Percentiles rank a stretch among this genome's conserved stretches.
Conservation (phyloP, 1,140 invertebrate genomes). For the Pentalonia nigronervosa region DNA sequence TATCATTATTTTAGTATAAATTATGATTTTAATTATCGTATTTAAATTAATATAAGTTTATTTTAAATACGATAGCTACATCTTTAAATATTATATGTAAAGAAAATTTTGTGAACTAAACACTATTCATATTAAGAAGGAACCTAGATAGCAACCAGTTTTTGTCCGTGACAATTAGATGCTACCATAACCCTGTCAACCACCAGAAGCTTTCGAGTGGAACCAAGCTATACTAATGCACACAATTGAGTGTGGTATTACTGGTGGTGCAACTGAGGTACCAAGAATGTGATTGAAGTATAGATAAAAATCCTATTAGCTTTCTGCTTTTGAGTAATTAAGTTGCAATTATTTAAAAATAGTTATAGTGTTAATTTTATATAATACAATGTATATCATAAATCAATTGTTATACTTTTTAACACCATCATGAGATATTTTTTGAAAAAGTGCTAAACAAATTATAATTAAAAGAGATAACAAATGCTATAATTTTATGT, state of each 20-base stretch:
- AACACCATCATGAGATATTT: background rate
- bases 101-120: background rate
- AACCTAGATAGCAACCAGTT: too few relatives aligned
- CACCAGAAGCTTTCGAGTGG: too few relatives aligned
- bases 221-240: too few relatives aligned
- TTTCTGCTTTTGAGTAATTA: background rate
- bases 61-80: background rate
- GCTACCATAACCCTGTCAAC: too few relatives aligned
- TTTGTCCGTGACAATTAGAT: too few relatives aligned
- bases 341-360: background rate
- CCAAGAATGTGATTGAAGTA: too few relatives aligned
- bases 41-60: background rate
- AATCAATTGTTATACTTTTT: background rate
- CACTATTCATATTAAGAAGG: too few relatives aligned
- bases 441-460: background rate
- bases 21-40: background rate
- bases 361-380: background rate
- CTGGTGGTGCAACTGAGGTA: too few relatives aligned
- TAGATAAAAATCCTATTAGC: background rate
- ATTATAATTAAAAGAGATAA: background rate
- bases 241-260: too few relatives aligned
- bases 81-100: background rate
- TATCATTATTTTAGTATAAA: background rate
- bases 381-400: background rate
- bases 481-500: background rate